Conservation (phyloP, 2,888 invertebrate species). For the Drosophila melanocephala region DNA sequence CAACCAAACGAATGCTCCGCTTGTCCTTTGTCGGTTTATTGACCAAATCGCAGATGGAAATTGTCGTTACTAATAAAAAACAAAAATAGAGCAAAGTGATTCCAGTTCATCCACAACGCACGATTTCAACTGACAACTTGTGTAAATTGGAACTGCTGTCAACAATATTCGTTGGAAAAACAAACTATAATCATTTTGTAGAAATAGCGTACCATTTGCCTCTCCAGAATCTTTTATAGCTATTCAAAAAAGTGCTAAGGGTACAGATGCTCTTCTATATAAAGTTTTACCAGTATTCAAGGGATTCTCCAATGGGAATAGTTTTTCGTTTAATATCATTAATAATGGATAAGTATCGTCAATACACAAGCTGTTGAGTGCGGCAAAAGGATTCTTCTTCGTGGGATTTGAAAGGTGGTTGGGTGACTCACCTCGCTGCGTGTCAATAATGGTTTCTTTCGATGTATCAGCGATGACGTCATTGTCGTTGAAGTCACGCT, state of each 20-base stretch:
- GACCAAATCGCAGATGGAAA: not conserved
- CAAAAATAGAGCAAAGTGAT: not conserved
- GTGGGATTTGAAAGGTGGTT: constrained; percentile 7
- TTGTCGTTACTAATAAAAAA: not conserved
- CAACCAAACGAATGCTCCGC: not conserved
- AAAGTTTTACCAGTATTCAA: not conserved
- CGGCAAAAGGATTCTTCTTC: constrained; percentile 8
- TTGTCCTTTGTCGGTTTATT: not conserved
- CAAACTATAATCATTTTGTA: not conserved
- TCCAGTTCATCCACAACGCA: too few relatives aligned
- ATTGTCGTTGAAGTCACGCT: constrained; percentile 57
- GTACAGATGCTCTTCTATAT: not conserved
- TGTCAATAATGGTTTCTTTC: constrained; percentile 84
- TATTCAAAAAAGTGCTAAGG: not conserved
- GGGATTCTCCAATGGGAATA: not conserved
- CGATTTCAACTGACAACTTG: not conserved
- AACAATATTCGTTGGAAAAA: not conserved
- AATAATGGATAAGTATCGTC: constrained; percentile 1
- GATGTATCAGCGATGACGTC: constrained; percentile 84
- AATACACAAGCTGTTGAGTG: constrained; percentile 6
- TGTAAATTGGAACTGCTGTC: not conserved
- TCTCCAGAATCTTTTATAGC: not conserved
- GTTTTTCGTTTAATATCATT: constrained; percentile 1
- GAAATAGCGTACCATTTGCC: not conserved
- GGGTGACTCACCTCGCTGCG: constrained; percentile 86